These are phyloP conservation scores for Cettia cetti DNA, from an alignment of 2,113 vertebrate species.

Conservation along the genomic window DNA sequence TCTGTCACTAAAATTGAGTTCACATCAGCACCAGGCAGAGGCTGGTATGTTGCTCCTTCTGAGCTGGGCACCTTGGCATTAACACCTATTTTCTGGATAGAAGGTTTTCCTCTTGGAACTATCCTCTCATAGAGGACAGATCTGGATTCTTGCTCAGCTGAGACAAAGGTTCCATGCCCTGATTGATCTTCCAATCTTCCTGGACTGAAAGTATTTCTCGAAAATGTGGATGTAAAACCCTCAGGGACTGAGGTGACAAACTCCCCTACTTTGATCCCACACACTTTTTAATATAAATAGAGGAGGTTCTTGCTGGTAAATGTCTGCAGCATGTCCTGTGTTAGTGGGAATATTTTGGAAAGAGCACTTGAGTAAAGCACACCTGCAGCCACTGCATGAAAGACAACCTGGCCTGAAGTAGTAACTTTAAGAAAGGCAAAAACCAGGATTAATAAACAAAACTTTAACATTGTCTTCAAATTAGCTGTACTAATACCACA, in stretches of 20 bases:
- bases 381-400: neutral
- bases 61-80: neutral
- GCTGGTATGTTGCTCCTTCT: neutral
- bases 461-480: neutral
- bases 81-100: neutral
- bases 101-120: neutral
- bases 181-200: neutral
- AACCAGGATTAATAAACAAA: neutral
- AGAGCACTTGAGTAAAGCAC: neutral
- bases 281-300: neutral
- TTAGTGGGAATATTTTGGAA: neutral
- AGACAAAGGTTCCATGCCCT: neutral
- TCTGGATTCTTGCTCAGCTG: neutral
- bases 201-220: neutral
- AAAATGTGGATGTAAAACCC: neutral
- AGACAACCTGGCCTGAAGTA: neutral
- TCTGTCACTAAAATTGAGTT: neutral
- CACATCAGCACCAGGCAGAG: neutral
- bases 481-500: neutral
- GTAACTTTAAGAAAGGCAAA: neutral
- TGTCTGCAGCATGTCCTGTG: neutral
- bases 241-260: neutral
- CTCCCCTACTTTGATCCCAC: neutral
- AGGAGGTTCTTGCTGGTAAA: neutral
- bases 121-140: neutral